These are phyloP conservation scores for Sphyrna mokarran DNA, from an alignment of 2,113 vertebrate genomes.

Conservation along the genomic window DNA sequence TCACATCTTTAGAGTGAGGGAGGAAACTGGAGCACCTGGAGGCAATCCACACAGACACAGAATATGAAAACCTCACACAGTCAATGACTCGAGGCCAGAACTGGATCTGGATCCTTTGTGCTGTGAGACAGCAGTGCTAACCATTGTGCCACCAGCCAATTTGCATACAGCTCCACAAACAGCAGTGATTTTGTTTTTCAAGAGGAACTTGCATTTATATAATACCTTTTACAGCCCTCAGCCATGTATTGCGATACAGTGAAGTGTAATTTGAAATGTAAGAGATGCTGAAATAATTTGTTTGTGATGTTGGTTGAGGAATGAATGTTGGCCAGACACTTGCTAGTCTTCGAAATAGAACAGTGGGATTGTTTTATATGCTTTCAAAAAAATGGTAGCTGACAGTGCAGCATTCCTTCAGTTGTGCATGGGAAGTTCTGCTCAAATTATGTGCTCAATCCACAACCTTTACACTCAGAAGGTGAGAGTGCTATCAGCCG, in stretches of 20 bases:
- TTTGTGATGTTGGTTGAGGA: background rate
- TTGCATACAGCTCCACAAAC: background rate
- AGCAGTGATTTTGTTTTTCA: background rate
- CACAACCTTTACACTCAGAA: no score
- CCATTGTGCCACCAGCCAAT: background rate
- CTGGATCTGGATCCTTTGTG: no score
- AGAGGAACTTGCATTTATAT: background rate
- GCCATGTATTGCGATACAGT: background rate
- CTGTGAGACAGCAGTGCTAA: no score
- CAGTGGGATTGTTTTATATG: background rate
- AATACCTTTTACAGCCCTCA: background rate
- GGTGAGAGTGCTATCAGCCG: background rate
- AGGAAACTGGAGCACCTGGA: no score
- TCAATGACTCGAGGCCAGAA: no score
- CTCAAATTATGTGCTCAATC: background rate
- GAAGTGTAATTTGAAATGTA: background rate
- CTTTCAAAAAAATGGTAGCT: background rate
- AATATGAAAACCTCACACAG: no score
- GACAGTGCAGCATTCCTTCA: background rate
- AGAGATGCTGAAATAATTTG: background rate
- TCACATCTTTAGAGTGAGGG: no score
- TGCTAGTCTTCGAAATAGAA: background rate
- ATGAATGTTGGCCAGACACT: background rate
- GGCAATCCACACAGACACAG: no score
- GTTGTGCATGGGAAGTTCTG: background rate